A percentile compares a stretch with the other conserved stretches of the same genome.
Evolutionary conservation across 2,797 vertebrate genomes (phyloP).

Genomic region (Chlorospingus flavigularis): DNA sequence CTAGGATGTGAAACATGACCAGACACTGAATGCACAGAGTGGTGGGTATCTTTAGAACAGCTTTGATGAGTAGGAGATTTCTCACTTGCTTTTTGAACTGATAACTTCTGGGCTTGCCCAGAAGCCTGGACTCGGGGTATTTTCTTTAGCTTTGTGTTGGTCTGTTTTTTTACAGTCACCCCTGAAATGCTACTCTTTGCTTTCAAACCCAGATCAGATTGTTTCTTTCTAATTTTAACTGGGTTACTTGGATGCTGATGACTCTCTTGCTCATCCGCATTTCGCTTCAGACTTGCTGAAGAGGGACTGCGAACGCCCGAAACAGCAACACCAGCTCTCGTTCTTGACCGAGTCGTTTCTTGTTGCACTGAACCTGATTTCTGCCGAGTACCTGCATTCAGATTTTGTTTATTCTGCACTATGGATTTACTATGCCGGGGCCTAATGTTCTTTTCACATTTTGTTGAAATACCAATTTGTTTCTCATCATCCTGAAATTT

Average conservation of each 20-base stretch:
- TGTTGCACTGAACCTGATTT: slow-evolving; percentile 46
- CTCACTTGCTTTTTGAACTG: slow-evolving; percentile 69
- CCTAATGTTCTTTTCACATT: slow-evolving; percentile 65
- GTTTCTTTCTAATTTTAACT: slow-evolving; percentile 84
- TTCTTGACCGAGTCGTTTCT: slow-evolving; percentile 66
- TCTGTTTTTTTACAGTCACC: slow-evolving; percentile 69
- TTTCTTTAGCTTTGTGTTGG: slow-evolving; percentile 61
- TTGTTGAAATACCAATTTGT: slow-evolving; percentile 34
- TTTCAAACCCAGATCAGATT: slow-evolving; percentile 66
- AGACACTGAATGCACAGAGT: slow-evolving; percentile 45
- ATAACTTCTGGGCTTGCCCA: slow-evolving; percentile 66
- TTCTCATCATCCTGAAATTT: slow-evolving; percentile 54
- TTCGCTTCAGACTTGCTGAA: slow-evolving; percentile 77
- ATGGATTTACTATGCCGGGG: slow-evolving; percentile 52
- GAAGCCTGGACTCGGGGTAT: slow-evolving; percentile 67
- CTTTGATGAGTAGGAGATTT: slow-evolving; percentile 61
- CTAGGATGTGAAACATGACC: slow-evolving; percentile 64
- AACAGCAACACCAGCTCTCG: slow-evolving; percentile 56
- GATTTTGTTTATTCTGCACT: slow-evolving; percentile 63
- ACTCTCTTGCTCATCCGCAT: slow-evolving; percentile 69
- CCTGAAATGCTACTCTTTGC: slow-evolving; percentile 53
- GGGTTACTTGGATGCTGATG: slow-evolving; percentile 73
- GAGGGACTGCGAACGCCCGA: slow-evolving; percentile 64
- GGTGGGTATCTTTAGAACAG: slow-evolving; percentile 71
- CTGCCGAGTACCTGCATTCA: slow-evolving; percentile 28